Evolutionary conservation across 2,113 vertebrate species (phyloP).

Genomic region (Ornithorhynchus anatinus): DNA sequence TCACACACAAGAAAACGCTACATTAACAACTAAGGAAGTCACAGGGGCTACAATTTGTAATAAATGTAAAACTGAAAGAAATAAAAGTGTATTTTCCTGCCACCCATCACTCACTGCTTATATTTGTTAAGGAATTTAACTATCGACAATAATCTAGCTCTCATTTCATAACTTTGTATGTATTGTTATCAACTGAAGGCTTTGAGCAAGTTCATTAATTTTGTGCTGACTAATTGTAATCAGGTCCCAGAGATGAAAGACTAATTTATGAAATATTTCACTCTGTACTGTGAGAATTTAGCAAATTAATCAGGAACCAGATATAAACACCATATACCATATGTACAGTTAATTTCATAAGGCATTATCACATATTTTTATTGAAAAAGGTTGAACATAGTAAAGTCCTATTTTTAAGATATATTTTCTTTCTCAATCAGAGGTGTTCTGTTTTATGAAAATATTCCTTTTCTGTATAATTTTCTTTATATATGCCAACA

Average conservation of each 20-base stretch:
- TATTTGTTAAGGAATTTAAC: neutral
- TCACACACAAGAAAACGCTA: conserved; percentile 44
- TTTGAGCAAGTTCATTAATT: neutral
- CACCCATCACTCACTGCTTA: conserved; percentile 39
- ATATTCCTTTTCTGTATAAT: conserved; percentile 77
- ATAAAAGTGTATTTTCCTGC: conserved; percentile 35
- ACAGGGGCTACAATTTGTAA: neutral
- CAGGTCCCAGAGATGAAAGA: conserved; percentile 60
- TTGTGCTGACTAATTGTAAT: conserved; percentile 5
- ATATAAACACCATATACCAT: conserved; percentile 74
- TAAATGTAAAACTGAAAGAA: conserved; percentile 35
- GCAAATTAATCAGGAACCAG: conserved; percentile 70
- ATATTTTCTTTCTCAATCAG: conserved; percentile 74
- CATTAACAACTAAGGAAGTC: conserved; percentile 29
- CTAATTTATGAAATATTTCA: conserved; percentile 59
- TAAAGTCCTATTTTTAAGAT: conserved; percentile 81
- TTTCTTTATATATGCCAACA: conserved; percentile 72
- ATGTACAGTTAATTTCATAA: conserved; percentile 80
- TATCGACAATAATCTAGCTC: neutral
- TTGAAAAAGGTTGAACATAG: conserved; percentile 78
- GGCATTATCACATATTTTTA: conserved; percentile 80
- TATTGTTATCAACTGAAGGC: conserved; percentile 26
- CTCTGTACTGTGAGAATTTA: conserved; percentile 65
- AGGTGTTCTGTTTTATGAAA: conserved; percentile 79
- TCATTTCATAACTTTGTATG: neutral